A percentile compares a stretch with the other conserved stretches of the same genome.
Evolutionary conservation across 2,797 vertebrate species (phyloP).

Genomic region (Macrochelys suwanniensis): DNA sequence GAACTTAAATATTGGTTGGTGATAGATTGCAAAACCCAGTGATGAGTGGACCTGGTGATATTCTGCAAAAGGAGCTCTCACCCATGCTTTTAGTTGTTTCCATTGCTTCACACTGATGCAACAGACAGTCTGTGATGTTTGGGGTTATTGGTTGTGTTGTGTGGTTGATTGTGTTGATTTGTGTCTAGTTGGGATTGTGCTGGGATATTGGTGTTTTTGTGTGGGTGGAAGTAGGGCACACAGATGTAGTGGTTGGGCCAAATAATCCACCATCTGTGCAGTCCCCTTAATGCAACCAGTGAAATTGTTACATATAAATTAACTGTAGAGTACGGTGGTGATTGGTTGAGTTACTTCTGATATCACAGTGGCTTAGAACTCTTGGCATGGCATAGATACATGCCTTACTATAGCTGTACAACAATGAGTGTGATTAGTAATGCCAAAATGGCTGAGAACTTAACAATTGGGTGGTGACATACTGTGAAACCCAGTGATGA

Average conservation of each 20-base stretch:
- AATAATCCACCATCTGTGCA: background rate
- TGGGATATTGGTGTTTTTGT: background rate
- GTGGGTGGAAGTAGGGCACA: background rate
- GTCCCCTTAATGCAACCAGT: background rate
- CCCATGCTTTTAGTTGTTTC: background rate
- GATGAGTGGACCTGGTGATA: background rate
- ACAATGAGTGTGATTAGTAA: background rate
- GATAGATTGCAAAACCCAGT: background rate
- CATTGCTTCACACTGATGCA: background rate
- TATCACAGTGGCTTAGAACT: background rate
- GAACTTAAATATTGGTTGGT: background rate
- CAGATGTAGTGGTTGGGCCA: background rate
- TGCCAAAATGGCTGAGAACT: background rate
- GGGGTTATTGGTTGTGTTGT: background rate
- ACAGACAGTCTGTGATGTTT: background rate
- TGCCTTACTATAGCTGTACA: background rate
- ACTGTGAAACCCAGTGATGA: background rate
- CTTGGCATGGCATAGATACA: background rate
- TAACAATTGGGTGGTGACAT: background rate
- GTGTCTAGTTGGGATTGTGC: background rate
- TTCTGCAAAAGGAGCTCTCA: background rate
- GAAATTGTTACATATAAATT: background rate
- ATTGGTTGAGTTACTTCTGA: background rate
- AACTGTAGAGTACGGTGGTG: background rate
- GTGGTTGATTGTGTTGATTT: background rate